phyloP scores from a whole-genome alignment of 1,140 invertebrate genomes.

The Orchesella cincta region DNA sequence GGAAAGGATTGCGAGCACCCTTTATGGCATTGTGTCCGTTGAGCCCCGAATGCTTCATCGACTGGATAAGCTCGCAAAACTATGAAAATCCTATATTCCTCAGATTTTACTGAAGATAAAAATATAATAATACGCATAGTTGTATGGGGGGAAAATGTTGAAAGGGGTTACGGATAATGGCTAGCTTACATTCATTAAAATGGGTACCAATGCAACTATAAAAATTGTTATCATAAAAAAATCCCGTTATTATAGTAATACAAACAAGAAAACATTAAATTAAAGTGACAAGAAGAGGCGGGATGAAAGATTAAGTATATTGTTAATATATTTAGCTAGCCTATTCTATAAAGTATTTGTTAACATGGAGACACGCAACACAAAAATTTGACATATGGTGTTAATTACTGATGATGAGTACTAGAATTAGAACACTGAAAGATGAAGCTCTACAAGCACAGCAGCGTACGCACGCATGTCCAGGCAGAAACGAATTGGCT shows the following conservation, averaged over 20 bases:
- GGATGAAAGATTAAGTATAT: background rate
- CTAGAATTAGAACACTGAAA: background rate
- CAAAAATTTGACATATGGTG: background rate
- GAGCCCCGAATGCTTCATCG: too few relatives aligned
- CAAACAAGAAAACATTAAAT: background rate
- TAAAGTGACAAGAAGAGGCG: background rate
- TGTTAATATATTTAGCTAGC: background rate
- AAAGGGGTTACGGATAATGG: too few relatives aligned
- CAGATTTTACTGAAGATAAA: background rate
- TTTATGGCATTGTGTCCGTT: too few relatives aligned
- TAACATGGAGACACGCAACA: background rate
- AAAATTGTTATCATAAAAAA: background rate
- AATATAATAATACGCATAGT: background rate
- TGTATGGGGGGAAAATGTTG: background rate
- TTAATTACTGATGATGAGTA: background rate
- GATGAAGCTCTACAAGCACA: conserved; percentile 31
- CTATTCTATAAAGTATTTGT: background rate
- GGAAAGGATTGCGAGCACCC: too few relatives aligned
- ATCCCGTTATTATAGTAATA: background rate
- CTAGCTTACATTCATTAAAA: background rate
- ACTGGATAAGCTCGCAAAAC: too few relatives aligned
- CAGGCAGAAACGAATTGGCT: conserved; percentile 13
- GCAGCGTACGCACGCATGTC: background rate
- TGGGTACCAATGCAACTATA: background rate
- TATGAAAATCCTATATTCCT: too few relatives aligned